A percentile compares a stretch with the other conserved stretches of the same genome.
These are phyloP conservation scores for Poecile atricapillus DNA, from an alignment of 2,113 vertebrate genomes.

Conservation along the genomic window DNA sequence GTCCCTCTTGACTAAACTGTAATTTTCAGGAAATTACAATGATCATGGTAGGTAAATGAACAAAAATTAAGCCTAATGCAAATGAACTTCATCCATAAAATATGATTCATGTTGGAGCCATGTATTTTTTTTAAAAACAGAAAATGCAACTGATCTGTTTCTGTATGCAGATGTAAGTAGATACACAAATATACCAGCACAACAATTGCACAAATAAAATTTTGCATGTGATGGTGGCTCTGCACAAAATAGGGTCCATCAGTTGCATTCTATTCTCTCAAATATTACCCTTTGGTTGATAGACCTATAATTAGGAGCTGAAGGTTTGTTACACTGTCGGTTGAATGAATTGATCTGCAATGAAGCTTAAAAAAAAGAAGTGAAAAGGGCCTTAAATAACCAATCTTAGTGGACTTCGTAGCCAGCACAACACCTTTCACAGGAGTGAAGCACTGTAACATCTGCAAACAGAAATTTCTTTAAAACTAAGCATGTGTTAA, in stretches of 20 bases:
- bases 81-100: slow-evolving; percentile 46
- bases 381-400: neutral
- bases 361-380: neutral
- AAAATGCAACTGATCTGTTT: neutral
- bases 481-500: neutral
- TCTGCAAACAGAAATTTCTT: neutral
- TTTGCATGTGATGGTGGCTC: neutral
- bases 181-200: neutral
- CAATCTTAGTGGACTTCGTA: neutral
- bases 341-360: neutral
- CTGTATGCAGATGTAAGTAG: neutral
- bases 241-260: neutral
- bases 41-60: slow-evolving; percentile 34
- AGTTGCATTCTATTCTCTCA: neutral
- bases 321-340: slow-evolving; percentile 7
- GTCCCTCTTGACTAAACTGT: slow-evolving; percentile 38
- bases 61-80: slow-evolving; percentile 29
- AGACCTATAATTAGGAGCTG: slow-evolving; percentile 3
- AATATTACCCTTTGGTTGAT: neutral
- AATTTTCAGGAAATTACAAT: slow-evolving; percentile 59
- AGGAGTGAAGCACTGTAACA: neutral
- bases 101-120: neutral
- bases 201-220: neutral
- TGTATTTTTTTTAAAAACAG: neutral
- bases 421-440: neutral